Percentiles rank a stretch among this genome's conserved stretches.
Conservation (phyloP, 2,113 vertebrate genomes). For the Candoia aspera region DNA sequence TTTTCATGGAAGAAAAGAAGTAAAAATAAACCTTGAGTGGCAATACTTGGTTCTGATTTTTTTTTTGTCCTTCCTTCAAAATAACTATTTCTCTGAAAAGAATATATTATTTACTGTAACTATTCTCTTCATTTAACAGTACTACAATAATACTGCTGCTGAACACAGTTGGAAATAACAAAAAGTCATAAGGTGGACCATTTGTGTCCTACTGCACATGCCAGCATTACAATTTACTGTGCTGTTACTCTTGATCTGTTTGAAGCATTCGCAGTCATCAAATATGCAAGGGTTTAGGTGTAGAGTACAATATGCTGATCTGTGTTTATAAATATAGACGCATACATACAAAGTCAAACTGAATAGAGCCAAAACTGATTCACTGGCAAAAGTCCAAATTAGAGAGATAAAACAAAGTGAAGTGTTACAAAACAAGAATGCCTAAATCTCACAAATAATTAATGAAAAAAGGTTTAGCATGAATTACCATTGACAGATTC, state of each 20-base stretch:
- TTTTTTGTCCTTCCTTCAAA: background rate
- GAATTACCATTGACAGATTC: conserved; percentile 87
- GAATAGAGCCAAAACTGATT: background rate
- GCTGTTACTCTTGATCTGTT: background rate
- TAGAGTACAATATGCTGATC: background rate
- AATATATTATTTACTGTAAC: background rate
- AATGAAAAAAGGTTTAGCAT: conserved; percentile 14
- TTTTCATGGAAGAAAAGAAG: background rate
- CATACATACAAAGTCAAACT: background rate
- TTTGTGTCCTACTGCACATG: background rate
- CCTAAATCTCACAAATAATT: background rate
- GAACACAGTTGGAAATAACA: background rate
- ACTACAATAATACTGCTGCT: background rate
- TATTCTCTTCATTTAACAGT: background rate
- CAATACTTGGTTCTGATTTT: background rate
- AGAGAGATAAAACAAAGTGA: background rate
- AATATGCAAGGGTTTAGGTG: background rate
- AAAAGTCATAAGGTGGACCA: background rate
- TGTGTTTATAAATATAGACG: background rate
- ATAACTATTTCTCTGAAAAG: background rate
- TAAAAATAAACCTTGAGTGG: background rate
- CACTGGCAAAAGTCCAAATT: background rate
- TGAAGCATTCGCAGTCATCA: background rate
- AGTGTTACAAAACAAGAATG: background rate
- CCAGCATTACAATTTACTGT: background rate